These are phyloP conservation scores for Istiophorus platypterus DNA, from an alignment of 2,113 vertebrate species.

Conservation along the genomic window DNA sequence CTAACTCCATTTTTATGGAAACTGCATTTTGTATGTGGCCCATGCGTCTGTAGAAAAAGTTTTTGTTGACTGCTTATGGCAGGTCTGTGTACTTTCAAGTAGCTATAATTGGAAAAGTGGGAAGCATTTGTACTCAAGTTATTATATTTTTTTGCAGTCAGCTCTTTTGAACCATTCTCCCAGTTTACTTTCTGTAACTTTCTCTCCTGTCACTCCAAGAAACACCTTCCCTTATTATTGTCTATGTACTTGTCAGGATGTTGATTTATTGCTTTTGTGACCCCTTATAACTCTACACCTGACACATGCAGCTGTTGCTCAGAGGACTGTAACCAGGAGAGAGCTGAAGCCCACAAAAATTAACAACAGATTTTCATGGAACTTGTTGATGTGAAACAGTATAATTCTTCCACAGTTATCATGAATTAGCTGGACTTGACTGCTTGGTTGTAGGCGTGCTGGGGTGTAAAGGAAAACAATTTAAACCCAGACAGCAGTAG, in stretches of 20 bases:
- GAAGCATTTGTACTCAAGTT: not conserved
- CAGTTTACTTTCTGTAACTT: not conserved
- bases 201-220: not conserved
- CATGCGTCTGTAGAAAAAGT: not conserved
- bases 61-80: not conserved
- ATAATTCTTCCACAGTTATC: slow-evolving; percentile 18
- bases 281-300: slow-evolving; percentile 44
- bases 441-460: slow-evolving; percentile 37
- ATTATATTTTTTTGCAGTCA: slow-evolving; percentile 15
- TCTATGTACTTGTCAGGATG: slow-evolving; percentile 22
- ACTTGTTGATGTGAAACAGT: slow-evolving; percentile 47
- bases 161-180: slow-evolving; percentile 18
- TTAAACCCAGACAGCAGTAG: slow-evolving; percentile 39
- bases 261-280: slow-evolving; percentile 49
- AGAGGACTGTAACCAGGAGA: slow-evolving; percentile 19
- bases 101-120: not conserved
- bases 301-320: slow-evolving; percentile 67
- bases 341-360: slow-evolving; percentile 21
- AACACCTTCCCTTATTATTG: slow-evolving; percentile 8
- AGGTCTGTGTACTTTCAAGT: slow-evolving; percentile 7
- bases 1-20: slow-evolving; percentile 18
- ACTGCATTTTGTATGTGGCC: not conserved
- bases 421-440: slow-evolving; percentile 29
- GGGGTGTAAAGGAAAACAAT: slow-evolving; percentile 28
- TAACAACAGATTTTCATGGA: slow-evolving; percentile 13